Base-by-base conservation (phyloP, 2,888 invertebrate species). In the Pachycephus smyrnensis region DNA sequence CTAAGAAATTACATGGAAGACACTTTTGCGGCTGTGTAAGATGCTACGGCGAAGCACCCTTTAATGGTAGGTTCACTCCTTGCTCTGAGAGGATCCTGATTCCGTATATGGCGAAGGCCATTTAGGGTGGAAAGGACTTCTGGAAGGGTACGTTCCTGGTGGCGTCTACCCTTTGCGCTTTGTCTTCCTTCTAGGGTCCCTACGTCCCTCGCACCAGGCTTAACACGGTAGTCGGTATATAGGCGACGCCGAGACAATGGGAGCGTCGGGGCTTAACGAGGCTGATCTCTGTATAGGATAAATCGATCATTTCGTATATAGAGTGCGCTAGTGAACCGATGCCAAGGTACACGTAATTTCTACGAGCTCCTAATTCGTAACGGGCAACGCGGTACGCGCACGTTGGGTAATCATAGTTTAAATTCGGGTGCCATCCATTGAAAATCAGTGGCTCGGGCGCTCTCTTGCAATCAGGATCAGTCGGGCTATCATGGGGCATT, bases 381-480 rank as follows among this genome's bases (percentile, higher is more conserved):
- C 80, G 80, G 76, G 82, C 86, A 90, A 90, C 88, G 89, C 91
- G 88, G 89, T 91, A 90, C 91, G 84, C 86, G 83, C 86, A 83
- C 83, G 81, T 83, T 77, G 86, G 88, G 86, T 88, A 91, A 91
- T 91, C 90, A 91, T 91, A 91, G 91, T 91, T 91, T 91, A 91
- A 91, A 91, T 90, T 91, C 89, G 90, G 88, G 87, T 90, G 86
- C 88, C 89, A 89, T 89, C 90, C 89, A 91, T 91, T 91, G 91
- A 91, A 91, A 91, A 91, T 91, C 91, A 91, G 90, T 89, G 89
- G 90, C 89, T 89, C 87, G 87, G 87, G 88, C 87, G 40, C 87
- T 86, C 89, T 86, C 88, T 89, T 86, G 88, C 90, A 89, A 90
- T 89, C 90, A 89, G 89, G 88, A 88, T 89, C 87, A 80, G 85